Evolutionary conservation across 2,113 vertebrate species (phyloP), one percentile per base, ranked within the genome.

Genomic region (Oplegnathus fasciatus): DNA sequence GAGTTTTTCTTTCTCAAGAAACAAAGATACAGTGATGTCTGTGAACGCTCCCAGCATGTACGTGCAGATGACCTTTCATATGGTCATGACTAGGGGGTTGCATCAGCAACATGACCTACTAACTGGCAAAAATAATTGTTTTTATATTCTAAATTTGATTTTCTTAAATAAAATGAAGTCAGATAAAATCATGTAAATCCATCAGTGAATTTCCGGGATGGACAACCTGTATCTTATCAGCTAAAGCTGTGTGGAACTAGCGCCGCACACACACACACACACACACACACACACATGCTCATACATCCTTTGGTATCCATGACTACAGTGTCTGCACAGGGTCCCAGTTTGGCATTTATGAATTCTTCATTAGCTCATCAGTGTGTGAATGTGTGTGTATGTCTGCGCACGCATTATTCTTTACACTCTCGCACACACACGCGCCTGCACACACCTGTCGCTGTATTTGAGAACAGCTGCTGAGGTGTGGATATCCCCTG

Each of bases 321-420:
- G 92, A 87, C 91, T 78, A 91, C 93, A 66, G 64, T 68, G 64
- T 89, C 89, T 79, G 77, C 77, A 72, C 58, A 48, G 69, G 79
- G 78, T 87, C 80, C 84, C 82, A 71, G 78, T 78, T 88, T 92
- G 90, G 85, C 90, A 91, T 93, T 92, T 82, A 91, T 93, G 86
- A 93, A 91, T 90, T 89, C 88, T 93, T 94, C 69, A 93, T 92
- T 88, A 91, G 82, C 82, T 84, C 77, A 77, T 88, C 78, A 86
- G 75, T 61, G 74, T 46, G 74, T 67, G 69, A 73, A 58, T 68
- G 70, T 58, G 66, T 67, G 67, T 46, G 50, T 15, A 5, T 61
- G 62, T 18, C 57, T 66, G 66, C 22, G 73, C 52, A 26, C 17
- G 0, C 40, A 66, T 68, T 66, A 46, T 57, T 69, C 50, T 67